Evolutionary conservation across 2,797 vertebrate genomes (phyloP).

Genomic region (Hapalemur alaotrensis): DNA sequence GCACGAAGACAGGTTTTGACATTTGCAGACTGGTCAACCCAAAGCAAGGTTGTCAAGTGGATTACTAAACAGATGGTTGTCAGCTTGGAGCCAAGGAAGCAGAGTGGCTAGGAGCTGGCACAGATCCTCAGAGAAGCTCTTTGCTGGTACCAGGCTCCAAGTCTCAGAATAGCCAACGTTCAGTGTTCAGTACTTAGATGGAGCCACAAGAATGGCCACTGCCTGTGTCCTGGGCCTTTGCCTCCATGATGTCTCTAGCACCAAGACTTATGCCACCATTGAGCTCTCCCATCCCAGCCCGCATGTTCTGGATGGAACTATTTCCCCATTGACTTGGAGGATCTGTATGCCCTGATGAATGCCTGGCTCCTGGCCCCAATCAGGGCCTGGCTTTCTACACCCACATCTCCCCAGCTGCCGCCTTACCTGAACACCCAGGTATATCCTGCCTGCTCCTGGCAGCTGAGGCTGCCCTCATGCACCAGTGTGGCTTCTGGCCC

Average conservation of each 20-base stretch:
- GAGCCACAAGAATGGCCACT: neutral
- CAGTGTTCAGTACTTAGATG: neutral
- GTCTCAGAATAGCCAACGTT: neutral
- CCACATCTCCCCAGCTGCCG: neutral
- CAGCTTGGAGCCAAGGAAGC: neutral
- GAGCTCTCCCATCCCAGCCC: neutral
- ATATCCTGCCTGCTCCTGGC: neutral
- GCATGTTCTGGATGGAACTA: neutral
- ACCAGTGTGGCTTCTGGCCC: neutral
- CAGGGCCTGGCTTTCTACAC: neutral
- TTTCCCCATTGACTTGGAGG: neutral
- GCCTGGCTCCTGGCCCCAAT: neutral
- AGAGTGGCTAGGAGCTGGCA: neutral
- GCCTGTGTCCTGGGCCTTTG: neutral
- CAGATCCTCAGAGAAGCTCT: neutral
- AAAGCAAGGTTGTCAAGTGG: neutral
- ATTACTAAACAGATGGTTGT: neutral
- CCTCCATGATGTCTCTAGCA: neutral
- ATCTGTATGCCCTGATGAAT: neutral
- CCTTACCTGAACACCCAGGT: neutral
- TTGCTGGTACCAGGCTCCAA: neutral
- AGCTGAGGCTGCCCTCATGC: neutral
- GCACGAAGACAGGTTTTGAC: neutral
- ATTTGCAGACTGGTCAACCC: neutral
- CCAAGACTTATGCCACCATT: neutral